Conservation (phyloP, 2,888 invertebrate species). For the Philonicus albiceps region DNA sequence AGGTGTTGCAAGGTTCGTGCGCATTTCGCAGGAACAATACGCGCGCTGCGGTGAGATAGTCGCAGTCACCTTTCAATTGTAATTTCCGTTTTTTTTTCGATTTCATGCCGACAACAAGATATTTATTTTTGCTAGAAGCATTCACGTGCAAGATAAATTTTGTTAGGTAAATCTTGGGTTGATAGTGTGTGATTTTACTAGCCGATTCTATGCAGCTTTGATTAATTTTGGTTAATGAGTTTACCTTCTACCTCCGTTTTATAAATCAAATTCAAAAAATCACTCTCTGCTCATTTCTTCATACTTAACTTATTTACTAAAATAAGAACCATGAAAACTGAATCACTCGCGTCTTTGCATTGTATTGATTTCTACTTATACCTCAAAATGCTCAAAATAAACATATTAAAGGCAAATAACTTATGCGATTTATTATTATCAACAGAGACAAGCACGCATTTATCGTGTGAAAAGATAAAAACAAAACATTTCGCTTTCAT, state of each 20-base stretch:
- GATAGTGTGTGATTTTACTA: background rate
- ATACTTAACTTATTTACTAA: too few relatives aligned
- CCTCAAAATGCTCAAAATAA: too few relatives aligned
- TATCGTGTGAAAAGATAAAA: too few relatives aligned
- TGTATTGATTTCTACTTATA: too few relatives aligned
- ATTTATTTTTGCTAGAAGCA: background rate
- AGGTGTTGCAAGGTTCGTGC: background rate
- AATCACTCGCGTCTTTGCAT: too few relatives aligned
- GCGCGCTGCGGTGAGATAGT: background rate
- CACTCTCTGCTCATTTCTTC: too few relatives aligned
- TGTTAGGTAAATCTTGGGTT: background rate
- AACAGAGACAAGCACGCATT: too few relatives aligned
- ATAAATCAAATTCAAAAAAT: too few relatives aligned
- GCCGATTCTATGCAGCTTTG: background rate
- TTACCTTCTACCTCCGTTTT: background rate
- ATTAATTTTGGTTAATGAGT: background rate
- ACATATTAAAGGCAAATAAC: too few relatives aligned
- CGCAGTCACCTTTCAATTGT: background rate
- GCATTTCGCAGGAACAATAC: background rate
- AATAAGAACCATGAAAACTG: too few relatives aligned
- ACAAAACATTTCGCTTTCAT: too few relatives aligned
- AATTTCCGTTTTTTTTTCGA: background rate
- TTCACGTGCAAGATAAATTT: background rate
- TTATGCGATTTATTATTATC: too few relatives aligned
- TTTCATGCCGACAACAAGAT: background rate